phyloP scores from a whole-genome alignment of 1,140 invertebrate genomes.

The Metaphire vulgaris region DNA sequence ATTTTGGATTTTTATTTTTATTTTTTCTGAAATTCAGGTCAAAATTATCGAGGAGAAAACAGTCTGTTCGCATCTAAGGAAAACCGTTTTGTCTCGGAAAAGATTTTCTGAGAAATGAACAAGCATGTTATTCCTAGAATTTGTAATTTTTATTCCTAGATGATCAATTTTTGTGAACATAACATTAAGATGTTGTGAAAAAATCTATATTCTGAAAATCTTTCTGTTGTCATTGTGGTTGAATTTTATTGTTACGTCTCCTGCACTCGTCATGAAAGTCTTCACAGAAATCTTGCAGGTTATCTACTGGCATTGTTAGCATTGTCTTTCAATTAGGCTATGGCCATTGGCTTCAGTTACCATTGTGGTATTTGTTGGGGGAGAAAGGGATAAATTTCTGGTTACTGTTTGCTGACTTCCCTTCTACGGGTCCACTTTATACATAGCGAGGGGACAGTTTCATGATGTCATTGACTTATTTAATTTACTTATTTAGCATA shows the following conservation, averaged over 20 bases:
- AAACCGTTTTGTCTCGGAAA: no score
- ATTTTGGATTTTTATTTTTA: no score
- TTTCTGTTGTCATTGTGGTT: background rate
- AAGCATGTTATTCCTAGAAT: background rate
- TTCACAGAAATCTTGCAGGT: background rate
- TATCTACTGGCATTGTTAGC: background rate
- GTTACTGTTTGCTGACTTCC: no score
- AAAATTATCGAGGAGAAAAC: constrained; percentile 24
- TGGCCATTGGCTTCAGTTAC: background rate
- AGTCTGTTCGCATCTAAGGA: constrained; percentile 17
- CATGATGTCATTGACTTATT: no score
- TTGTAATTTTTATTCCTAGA: background rate
- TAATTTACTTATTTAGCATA: no score
- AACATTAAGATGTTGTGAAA: background rate
- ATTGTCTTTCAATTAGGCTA: background rate
- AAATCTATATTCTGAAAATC: background rate
- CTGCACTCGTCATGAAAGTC: background rate
- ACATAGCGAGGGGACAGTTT: no score
- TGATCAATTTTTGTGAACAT: background rate
- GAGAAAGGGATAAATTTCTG: no score
- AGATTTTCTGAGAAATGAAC: background rate
- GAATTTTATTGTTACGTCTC: background rate
- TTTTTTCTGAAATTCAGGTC: constrained; percentile 23
- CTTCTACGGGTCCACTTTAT: background rate
- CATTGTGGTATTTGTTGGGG: no score